Base-by-base conservation (phyloP, 2,113 vertebrate genomes). In the Sprattus sprattus region DNA sequence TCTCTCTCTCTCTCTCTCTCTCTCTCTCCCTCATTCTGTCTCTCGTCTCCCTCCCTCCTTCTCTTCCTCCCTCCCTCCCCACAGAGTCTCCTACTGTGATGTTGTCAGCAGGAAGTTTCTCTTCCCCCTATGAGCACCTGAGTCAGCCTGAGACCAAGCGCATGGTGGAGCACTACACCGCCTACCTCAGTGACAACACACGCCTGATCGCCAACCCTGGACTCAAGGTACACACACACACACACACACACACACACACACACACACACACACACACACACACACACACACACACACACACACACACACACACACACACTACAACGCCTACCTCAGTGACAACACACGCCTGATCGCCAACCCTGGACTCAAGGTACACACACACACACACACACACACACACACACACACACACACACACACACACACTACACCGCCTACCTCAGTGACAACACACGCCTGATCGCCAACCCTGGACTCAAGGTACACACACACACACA, bases 141-240 rank as follows among this genome's bases (percentile, higher is more conserved):
- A 99, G 98, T 93, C 98, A 99, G 93, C 97, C 98, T 0, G 98
- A 99, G 93, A 99, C 98, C 0, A 99, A 99, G 94, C 96, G 98
- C 47, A 99, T 99, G 98, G 98, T 99, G 93, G 98, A 99, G 89
- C 98, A 99, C 89, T 99, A 99, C 95, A 99, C 98, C 0, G 98
- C 98, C 47, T 99, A 99, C 90, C 97, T 99, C 90, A 99, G 98
- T 0, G 98, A 99, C 92, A 99, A 99, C 95, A 99, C 98, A 0
- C 95, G 98, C 8, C 97, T 99, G 82, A 99, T 99, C 16, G 98
- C 98, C 90, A 99, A 99, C 84, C 98, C 98, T 0, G 98, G 98
- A 71, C 97, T 99, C 20, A 99, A 99, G 95, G 98, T 97, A 88
- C 2, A 87, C 83, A 81, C 39, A 45, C 47, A 45, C 83, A 67